Conservation (phyloP, 2,113 vertebrate species). For the Coreoperca whiteheadi region DNA sequence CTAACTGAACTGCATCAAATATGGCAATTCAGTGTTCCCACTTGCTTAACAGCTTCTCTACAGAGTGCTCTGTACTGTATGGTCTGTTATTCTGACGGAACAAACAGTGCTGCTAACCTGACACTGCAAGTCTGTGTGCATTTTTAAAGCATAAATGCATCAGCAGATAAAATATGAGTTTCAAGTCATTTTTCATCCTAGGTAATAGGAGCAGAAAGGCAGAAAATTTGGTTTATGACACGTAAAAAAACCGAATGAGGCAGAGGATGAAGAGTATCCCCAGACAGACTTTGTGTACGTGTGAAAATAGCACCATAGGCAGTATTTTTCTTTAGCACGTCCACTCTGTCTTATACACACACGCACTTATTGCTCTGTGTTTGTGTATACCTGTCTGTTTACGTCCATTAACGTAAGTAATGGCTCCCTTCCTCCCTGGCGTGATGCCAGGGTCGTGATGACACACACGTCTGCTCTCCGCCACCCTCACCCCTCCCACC, state of each 20-base stretch:
- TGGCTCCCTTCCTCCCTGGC: conserved; percentile 39
- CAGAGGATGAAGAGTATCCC: conserved; percentile 37
- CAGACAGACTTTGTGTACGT: conserved; percentile 33
- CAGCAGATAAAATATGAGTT: conserved; percentile 44
- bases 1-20: not conserved
- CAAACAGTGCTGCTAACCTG: conserved; percentile 19
- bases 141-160: conserved; percentile 50
- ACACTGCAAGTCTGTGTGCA: conserved; percentile 7
- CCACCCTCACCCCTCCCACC: conserved; percentile 28
- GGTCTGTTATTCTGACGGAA: conserved; percentile 2
- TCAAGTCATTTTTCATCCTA: conserved; percentile 31
- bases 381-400: conserved; percentile 28
- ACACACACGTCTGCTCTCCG: conserved; percentile 65
- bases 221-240: conserved; percentile 26
- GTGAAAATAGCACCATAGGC: conserved; percentile 36
- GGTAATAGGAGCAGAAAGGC: conserved; percentile 28
- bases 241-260: conserved; percentile 54
- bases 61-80: not conserved
- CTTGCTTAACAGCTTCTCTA: not conserved
- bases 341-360: not conserved
- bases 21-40: not conserved
- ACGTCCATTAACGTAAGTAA: conserved; percentile 39
- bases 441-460: conserved; percentile 49
- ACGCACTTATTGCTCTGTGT: not conserved
- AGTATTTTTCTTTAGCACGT: conserved; percentile 23